A percentile compares a stretch with the other conserved stretches of the same genome.
phyloP scores from a whole-genome alignment of 2,113 vertebrate genomes.

The Garra rufa region DNA sequence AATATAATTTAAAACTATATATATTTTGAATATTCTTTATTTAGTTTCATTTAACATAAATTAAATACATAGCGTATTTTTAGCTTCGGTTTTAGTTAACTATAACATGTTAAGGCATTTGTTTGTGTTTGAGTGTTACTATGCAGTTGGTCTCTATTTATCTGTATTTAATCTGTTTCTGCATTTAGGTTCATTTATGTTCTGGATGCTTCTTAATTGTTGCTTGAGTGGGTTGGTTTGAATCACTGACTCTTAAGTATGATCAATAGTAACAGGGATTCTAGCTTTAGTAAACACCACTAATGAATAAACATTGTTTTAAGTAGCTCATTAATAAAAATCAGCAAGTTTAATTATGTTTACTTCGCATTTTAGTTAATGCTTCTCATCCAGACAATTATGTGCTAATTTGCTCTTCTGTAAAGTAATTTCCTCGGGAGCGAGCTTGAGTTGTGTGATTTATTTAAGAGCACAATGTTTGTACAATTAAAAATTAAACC shows the following conservation, averaged over 20 bases:
- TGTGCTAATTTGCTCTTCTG: neutral
- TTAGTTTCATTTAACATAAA: too few relatives aligned
- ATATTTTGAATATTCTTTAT: too few relatives aligned
- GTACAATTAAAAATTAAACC: neutral
- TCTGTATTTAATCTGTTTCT: neutral
- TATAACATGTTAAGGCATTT: too few relatives aligned
- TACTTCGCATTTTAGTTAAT: neutral
- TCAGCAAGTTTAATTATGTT: neutral
- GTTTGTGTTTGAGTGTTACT: too few relatives aligned
- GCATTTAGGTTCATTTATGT: neutral
- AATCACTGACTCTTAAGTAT: neutral
- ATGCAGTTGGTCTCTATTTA: too few relatives aligned
- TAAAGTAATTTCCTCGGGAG: neutral
- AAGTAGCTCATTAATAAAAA: conserved; percentile 11
- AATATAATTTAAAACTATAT: too few relatives aligned
- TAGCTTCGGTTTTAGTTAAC: too few relatives aligned
- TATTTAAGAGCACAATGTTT: neutral
- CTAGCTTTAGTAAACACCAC: neutral
- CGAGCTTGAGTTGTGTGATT: neutral
- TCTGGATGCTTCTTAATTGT: neutral
- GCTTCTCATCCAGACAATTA: neutral
- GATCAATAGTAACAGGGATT: neutral
- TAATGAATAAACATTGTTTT: neutral
- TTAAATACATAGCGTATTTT: too few relatives aligned
- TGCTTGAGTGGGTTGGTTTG: neutral